Evolutionary conservation across 2,113 vertebrate species (phyloP).

Genomic region (Gymnarchus niloticus): DNA sequence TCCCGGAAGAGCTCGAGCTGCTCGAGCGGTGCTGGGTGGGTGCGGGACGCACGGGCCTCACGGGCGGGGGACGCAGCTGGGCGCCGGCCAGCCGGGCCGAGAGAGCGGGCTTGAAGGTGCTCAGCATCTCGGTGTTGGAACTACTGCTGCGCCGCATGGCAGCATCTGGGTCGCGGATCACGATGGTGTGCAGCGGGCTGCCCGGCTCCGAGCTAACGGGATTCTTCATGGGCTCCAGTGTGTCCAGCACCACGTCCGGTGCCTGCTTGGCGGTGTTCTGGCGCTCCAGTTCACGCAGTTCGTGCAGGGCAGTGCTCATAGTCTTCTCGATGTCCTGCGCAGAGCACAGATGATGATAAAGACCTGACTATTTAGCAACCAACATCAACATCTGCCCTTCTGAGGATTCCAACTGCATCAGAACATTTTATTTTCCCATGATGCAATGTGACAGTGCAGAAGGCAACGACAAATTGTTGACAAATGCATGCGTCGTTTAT

Average conservation of each 20-base stretch:
- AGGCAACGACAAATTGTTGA: background rate
- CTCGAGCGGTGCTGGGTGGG: slow-evolving; percentile 85
- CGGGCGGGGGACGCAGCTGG: slow-evolving; percentile 82
- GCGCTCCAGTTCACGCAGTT: slow-evolving; percentile 89
- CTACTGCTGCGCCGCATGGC: slow-evolving; percentile 92
- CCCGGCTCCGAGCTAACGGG: slow-evolving; percentile 76
- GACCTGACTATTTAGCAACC: background rate
- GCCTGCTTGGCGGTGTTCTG: slow-evolving; percentile 95
- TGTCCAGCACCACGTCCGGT: slow-evolving; percentile 92
- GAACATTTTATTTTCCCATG: background rate
- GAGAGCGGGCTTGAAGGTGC: slow-evolving; percentile 88
- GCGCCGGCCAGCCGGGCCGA: slow-evolving; percentile 80
- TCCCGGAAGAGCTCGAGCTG: slow-evolving; percentile 89
- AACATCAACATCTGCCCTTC: background rate
- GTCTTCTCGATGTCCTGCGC: slow-evolving; percentile 97
- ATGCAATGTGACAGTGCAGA: background rate
- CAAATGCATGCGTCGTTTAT: too few relatives aligned
- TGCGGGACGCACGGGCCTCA: slow-evolving; percentile 72
- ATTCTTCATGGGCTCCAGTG: slow-evolving; percentile 90
- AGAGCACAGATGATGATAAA: background rate
- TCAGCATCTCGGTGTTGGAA: slow-evolving; percentile 92
- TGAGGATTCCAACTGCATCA: background rate
- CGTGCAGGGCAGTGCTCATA: slow-evolving; percentile 91
- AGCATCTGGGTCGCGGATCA: slow-evolving; percentile 90
- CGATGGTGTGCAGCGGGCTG: slow-evolving; percentile 93